A percentile compares a stretch with the other conserved stretches of the same genome.
phyloP scores from a whole-genome alignment of 2,113 vertebrate species.

The Plotosus lineatus region DNA sequence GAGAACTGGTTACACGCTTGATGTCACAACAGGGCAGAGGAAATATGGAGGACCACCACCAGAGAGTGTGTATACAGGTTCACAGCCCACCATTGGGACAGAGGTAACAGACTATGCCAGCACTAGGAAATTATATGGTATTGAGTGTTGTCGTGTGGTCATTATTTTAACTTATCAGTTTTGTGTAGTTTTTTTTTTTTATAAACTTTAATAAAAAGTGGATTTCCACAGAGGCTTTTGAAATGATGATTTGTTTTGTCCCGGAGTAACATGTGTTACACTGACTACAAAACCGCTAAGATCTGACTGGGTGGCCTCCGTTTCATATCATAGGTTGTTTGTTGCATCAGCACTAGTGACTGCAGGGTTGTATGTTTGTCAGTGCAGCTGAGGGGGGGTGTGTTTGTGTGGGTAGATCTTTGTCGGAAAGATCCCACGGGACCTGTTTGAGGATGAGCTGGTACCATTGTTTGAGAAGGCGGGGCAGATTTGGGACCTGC shows the following conservation, averaged over 20 bases:
- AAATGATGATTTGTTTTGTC: constrained; percentile 50
- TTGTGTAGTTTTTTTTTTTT: no score
- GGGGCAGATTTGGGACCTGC: constrained; percentile 94
- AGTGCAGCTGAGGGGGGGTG: no score
- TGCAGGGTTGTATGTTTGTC: no score
- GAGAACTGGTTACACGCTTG: constrained; percentile 93
- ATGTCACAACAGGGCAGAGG: constrained; percentile 96
- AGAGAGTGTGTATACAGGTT: constrained; percentile 85
- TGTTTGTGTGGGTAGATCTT: constrained; percentile 82
- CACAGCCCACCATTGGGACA: constrained; percentile 91
- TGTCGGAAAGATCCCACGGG: constrained; percentile 96
- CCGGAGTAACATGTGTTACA: constrained; percentile 51
- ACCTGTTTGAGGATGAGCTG: constrained; percentile 96
- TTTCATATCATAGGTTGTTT: not conserved
- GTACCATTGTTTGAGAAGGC: constrained; percentile 98
- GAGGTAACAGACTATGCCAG: constrained; percentile 86
- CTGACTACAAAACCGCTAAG: constrained; percentile 52
- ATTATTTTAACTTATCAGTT: no score
- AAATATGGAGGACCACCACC: constrained; percentile 97
- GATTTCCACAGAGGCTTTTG: not conserved
- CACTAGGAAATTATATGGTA: no score
- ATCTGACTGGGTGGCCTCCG: constrained; percentile 41
- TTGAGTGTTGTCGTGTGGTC: no score
- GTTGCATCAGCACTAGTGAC: not conserved
- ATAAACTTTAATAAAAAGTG: no score